A percentile compares a stretch with the other conserved stretches of the same genome.
Conservation (phyloP, 2,888 invertebrate genomes). For the Aquatica leii region DNA sequence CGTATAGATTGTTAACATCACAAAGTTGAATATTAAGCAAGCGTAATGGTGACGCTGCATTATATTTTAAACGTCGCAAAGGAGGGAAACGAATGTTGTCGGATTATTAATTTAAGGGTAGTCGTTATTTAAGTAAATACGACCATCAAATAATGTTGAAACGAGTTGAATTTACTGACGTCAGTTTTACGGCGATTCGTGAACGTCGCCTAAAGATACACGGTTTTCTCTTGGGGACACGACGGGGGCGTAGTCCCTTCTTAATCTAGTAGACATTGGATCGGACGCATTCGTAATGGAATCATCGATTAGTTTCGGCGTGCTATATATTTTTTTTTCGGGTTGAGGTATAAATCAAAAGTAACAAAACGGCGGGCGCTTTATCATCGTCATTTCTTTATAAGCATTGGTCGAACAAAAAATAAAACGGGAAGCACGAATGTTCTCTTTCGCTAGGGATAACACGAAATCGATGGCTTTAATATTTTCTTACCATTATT, state of each 20-base stretch:
- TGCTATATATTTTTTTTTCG: slow-evolving; percentile 23
- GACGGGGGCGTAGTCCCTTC: slow-evolving; percentile 35
- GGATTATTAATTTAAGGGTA: slow-evolving; percentile 6
- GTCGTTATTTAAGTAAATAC: slow-evolving; percentile 10
- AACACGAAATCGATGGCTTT: slow-evolving; percentile 34
- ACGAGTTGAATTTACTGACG: slow-evolving; percentile 24
- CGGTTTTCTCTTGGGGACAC: slow-evolving; percentile 30
- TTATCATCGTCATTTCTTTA: slow-evolving; percentile 39
- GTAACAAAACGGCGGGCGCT: slow-evolving; percentile 35
- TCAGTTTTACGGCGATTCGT: slow-evolving; percentile 27
- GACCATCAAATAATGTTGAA: slow-evolving; percentile 13
- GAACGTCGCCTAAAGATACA: slow-evolving; percentile 28
- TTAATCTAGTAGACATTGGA: slow-evolving; percentile 33
- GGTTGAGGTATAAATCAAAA: slow-evolving; percentile 36
- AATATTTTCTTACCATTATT: slow-evolving; percentile 33
- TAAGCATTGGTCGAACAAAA: slow-evolving; percentile 35
- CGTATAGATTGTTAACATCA: too few species aligned
- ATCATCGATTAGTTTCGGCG: slow-evolving; percentile 27
- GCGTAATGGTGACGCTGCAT: too few species aligned
- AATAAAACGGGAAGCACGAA: slow-evolving; percentile 29
- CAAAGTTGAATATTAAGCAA: too few species aligned
- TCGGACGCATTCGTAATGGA: slow-evolving; percentile 32
- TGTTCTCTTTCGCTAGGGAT: slow-evolving; percentile 19
- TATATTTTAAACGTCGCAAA: too few species aligned
- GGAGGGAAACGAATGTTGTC: too few species aligned